Evolutionary conservation across 2,888 invertebrate species (phyloP).

Genomic region (Dioctria linearis): DNA sequence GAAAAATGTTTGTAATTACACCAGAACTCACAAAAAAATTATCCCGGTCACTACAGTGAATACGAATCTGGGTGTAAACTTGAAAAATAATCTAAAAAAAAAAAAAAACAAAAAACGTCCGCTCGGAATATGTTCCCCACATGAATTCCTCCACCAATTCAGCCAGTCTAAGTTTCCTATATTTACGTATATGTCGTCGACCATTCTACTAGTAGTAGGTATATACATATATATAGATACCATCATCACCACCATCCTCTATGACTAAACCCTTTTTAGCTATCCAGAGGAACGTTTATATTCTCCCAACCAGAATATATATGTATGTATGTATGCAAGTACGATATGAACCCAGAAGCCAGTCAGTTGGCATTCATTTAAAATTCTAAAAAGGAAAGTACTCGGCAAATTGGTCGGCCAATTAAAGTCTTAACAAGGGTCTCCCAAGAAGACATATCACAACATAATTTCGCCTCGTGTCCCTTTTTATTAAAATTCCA

Average conservation of each 20-base stretch:
- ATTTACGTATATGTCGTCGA: no score
- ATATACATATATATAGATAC: background rate
- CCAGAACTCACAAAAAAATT: background rate
- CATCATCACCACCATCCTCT: constrained; percentile 7
- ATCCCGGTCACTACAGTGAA: background rate
- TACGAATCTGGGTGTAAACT: background rate
- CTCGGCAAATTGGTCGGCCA: constrained; percentile 45
- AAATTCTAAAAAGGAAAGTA: constrained; percentile 45
- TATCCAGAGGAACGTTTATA: constrained; percentile 11
- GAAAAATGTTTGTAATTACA: no score
- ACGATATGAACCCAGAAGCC: constrained; percentile 6
- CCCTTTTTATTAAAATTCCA: constrained; percentile 45
- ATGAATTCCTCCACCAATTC: no score
- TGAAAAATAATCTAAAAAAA: background rate
- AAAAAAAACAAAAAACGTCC: background rate
- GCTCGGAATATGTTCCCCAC: no score
- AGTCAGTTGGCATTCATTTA: constrained; percentile 31
- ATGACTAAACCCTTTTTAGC: background rate
- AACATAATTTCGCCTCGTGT: constrained; percentile 41
- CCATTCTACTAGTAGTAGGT: no score
- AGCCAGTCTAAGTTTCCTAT: no score
- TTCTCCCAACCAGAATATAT: background rate
- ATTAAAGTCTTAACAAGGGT: constrained; percentile 48
- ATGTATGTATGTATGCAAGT: constrained; percentile 16
- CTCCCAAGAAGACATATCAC: constrained; percentile 40